A percentile compares a stretch with the other conserved stretches of the same genome.
Evolutionary conservation across 2,888 invertebrate species (phyloP).

Genomic region (Folsomia manolachei): DNA sequence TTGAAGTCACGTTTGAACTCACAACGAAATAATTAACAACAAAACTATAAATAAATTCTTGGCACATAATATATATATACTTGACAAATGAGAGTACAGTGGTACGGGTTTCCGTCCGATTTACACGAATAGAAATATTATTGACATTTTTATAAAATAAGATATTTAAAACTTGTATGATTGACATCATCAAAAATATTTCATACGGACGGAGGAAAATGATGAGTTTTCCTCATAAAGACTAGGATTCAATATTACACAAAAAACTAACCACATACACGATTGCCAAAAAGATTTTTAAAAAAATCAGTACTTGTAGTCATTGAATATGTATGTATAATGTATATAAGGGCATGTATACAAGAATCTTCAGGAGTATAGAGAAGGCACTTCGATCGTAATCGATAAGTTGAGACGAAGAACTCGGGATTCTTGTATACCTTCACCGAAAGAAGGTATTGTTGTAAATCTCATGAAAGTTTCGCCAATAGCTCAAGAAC

Average conservation of each 20-base stretch:
- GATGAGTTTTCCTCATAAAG: conserved; percentile 40
- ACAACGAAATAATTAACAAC: not conserved
- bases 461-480: not conserved
- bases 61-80: conserved; percentile 48
- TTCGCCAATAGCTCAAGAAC: not conserved
- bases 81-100: conserved; percentile 45
- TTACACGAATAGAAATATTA: conserved; percentile 11
- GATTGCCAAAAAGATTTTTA: conserved; percentile 45
- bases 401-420: not conserved
- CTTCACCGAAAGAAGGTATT: conserved; percentile 7
- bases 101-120: conserved; percentile 23
- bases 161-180: conserved; percentile 30
- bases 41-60: conserved; percentile 28
- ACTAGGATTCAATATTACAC: conserved; percentile 51
- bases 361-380: conserved; percentile 40
- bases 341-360: conserved; percentile 22
- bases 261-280: conserved; percentile 45
- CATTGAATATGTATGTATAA: conserved; percentile 35
- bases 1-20: conserved; percentile 17
- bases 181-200: conserved; percentile 30
- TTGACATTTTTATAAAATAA: conserved; percentile 23
- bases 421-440: not conserved
- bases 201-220: conserved; percentile 25
- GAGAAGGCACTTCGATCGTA: conserved; percentile 48
- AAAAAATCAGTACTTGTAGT: conserved; percentile 40